Percentiles rank a stretch among this genome's conserved stretches.
phyloP scores from a whole-genome alignment of 2,888 invertebrate genomes.

The Watsonalla binaria region DNA sequence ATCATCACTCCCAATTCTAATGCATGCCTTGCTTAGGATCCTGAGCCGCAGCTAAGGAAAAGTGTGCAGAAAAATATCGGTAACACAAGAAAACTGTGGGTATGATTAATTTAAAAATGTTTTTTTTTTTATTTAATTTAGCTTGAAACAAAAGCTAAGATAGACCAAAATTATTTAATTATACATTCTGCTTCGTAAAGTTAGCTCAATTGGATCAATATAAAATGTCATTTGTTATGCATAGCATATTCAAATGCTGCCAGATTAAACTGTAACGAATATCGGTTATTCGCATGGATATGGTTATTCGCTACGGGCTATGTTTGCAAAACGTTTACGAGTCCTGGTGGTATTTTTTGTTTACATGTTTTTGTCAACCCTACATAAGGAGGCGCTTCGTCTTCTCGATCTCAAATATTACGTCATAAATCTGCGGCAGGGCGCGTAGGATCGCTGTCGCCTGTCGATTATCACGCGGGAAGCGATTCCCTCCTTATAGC shows the following conservation, averaged over 20 bases:
- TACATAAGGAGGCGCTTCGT: constrained; percentile 21
- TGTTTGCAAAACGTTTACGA: neutral
- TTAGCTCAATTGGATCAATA: no score
- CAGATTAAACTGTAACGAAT: neutral
- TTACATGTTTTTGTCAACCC: constrained; percentile 1
- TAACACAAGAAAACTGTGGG: no score
- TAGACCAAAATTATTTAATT: no score
- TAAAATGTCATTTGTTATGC: no score
- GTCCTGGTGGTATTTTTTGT: neutral
- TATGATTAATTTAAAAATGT: no score
- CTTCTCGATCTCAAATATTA: constrained; percentile 46
- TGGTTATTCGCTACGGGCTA: neutral
- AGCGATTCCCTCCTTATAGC: constrained; percentile 35
- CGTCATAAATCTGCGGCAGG: constrained; percentile 56
- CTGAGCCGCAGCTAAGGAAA: no score
- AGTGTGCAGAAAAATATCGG: no score
- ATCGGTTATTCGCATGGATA: neutral
- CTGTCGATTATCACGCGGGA: constrained; percentile 59
- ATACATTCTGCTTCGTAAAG: no score
- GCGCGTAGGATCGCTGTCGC: constrained; percentile 49
- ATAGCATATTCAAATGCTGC: neutral
- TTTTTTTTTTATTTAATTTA: no score
- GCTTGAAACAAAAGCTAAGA: no score
- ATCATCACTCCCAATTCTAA: no score
- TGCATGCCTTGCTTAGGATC: no score